Conservation (phyloP, 2,797 vertebrate species). For the Oreortyx pictus region DNA sequence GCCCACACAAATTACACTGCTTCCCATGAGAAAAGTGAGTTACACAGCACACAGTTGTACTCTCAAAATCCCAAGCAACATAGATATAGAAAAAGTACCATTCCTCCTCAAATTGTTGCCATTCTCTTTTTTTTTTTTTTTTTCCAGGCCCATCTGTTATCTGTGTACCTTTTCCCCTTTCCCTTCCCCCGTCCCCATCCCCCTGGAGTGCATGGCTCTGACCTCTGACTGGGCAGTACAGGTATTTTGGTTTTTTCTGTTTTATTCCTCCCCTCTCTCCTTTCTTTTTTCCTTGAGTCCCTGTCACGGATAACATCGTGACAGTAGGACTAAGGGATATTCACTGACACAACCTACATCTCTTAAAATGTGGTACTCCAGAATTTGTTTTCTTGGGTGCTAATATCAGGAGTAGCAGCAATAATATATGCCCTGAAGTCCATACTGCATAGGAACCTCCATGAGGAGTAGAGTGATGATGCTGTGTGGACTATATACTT, state of each 20-base stretch:
- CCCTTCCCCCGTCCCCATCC: too few relatives aligned
- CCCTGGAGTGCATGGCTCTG: too few relatives aligned
- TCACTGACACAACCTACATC: neutral
- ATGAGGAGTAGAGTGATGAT: neutral
- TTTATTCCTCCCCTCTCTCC: neutral
- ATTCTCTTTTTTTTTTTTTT: too few relatives aligned
- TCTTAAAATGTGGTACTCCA: neutral
- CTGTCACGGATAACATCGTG: too few relatives aligned
- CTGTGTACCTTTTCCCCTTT: too few relatives aligned
- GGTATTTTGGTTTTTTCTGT: too few relatives aligned
- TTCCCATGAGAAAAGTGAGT: neutral
- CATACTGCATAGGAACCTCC: rapidly evolving
- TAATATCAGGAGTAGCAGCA: neutral
- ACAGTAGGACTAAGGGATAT: neutral
- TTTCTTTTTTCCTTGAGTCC: neutral
- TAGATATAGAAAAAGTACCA: too few relatives aligned
- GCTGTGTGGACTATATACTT: neutral
- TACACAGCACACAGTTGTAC: neutral
- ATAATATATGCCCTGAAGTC: neutral
- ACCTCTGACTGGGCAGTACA: too few relatives aligned
- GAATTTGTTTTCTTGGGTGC: neutral
- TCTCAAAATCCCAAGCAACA: neutral
- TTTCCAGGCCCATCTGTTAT: too few relatives aligned
- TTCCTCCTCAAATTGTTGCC: too few relatives aligned
- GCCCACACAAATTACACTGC: neutral